Evolutionary conservation across 2,113 vertebrate genomes (phyloP).

Genomic region (Cardinalis cardinalis): DNA sequence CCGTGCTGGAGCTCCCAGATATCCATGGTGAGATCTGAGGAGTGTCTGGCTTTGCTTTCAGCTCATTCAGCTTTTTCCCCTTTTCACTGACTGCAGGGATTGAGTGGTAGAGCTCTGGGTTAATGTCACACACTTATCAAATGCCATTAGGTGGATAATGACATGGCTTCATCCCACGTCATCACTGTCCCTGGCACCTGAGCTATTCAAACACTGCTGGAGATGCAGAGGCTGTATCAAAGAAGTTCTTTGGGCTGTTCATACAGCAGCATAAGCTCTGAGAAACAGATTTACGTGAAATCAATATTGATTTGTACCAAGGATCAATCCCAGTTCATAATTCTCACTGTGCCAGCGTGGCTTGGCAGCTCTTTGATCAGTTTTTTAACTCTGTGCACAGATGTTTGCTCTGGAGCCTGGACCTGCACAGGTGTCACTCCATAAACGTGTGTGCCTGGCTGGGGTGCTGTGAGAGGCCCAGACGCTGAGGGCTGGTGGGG

Average conservation of each 20-base stretch:
- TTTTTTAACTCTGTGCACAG: not conserved
- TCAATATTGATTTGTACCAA: conserved; percentile 42
- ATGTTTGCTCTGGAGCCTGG: not conserved
- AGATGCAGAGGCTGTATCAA: not conserved
- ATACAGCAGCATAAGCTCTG: not conserved
- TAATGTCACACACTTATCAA: conserved; percentile 13
- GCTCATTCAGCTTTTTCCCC: not conserved
- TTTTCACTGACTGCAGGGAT: not conserved
- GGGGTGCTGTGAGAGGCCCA: not conserved
- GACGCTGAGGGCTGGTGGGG: rapidly evolving
- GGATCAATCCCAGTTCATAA: conserved; percentile 56
- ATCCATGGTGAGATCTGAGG: rapidly evolving
- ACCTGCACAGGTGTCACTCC: rapidly evolving
- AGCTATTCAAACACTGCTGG: not conserved
- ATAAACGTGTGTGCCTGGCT: rapidly evolving
- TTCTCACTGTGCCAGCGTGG: not conserved
- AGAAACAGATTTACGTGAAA: conserved; percentile 29
- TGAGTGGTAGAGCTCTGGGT: not conserved
- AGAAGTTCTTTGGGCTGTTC: not conserved
- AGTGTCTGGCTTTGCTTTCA: not conserved
- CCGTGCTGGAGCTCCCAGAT: not conserved
- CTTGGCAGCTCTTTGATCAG: not conserved
- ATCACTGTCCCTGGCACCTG: not conserved
- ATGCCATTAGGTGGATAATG: conserved; percentile 10
- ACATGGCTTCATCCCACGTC: not conserved